These are phyloP conservation scores for Tipula confusa DNA, from an alignment of 2,888 invertebrate species.

Conservation along the genomic window DNA sequence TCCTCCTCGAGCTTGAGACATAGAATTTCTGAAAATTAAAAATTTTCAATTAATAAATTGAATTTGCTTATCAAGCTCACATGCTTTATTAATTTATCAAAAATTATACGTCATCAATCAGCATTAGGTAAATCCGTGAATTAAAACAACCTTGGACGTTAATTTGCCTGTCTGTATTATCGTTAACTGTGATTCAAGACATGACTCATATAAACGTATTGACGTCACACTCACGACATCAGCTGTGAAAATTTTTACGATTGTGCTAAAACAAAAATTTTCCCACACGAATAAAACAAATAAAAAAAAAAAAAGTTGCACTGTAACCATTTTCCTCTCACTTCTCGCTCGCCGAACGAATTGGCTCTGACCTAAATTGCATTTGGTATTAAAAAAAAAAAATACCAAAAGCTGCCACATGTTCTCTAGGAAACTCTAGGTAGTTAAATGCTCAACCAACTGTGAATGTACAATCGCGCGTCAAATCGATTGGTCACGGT, in stretches of 20 bases:
- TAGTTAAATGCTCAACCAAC: neutral
- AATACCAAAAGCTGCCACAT: neutral
- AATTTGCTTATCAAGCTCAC: neutral
- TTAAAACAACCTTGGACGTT: neutral
- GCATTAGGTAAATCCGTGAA: neutral
- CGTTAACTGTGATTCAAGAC: neutral
- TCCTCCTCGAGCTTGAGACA: constrained; percentile 84
- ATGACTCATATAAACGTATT: neutral
- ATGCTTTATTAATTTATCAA: neutral
- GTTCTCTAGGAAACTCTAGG: neutral
- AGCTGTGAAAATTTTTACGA: neutral
- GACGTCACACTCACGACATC: neutral
- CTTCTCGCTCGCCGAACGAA: neutral
- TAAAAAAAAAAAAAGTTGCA: too few species aligned
- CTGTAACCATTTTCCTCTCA: neutral
- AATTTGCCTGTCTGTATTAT: neutral
- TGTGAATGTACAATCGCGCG: neutral
- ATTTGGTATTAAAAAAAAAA: neutral
- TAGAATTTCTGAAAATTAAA: constrained; percentile 63
- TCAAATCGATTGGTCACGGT: neutral
- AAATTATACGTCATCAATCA: neutral
- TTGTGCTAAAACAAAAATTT: neutral
- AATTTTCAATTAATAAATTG: too few species aligned
- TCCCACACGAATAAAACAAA: neutral
- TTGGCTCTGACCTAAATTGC: constrained; percentile 15